Base-by-base conservation (phyloP, 2,113 vertebrate species). In the Oryzias celebensis region DNA sequence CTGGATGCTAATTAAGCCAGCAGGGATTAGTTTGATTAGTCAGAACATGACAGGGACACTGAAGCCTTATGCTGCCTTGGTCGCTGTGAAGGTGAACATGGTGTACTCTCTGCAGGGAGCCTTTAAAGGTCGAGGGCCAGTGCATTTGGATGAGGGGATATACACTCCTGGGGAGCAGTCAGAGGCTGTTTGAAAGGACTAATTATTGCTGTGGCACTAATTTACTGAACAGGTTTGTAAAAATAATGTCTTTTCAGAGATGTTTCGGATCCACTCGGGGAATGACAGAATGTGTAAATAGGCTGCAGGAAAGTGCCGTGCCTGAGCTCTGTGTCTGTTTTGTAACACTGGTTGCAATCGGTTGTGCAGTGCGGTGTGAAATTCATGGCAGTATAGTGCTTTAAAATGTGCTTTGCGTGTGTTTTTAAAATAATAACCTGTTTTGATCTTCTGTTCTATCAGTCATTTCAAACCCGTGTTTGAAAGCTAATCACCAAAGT, bases 341-440 rank as follows among this genome's bases (percentile, higher is more conserved):
- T 81, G 66, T 86, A 74, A 82, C 75, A 63, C 80, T 71, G 54
- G 55, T 81, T 71, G 22, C 68, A 73, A 77, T 62, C 49, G 28
- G 79, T 71, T 76, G 81, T 90, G 69, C 58, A 47, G 78, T 87
- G 63, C 63, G 57, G 68, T 70, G 79, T 85, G 68, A 69, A 84
- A 78, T 76, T 24, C 50, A 56, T 65, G 36, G 80, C 26, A 78
- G 52, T 81, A 80, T 84, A 71, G 77, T 86, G 64, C 81, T 75
- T 75, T 82, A 24, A 69, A 77, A 36, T 12, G 10, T 36, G 36
- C 36, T 62, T 48, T 80, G 71, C 71, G 57, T 71, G 57, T 22
- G 16, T 67, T 53, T 28, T 17, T 10, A 0, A 4, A 67, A 69
- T 13, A 59, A 62, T 15, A 62, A 52, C 26, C 68, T 63, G 51